Evolutionary conservation across 2,797 vertebrate species (phyloP), one percentile per base, ranked within the genome.

Genomic region (Ctenopoma multispine): DNA sequence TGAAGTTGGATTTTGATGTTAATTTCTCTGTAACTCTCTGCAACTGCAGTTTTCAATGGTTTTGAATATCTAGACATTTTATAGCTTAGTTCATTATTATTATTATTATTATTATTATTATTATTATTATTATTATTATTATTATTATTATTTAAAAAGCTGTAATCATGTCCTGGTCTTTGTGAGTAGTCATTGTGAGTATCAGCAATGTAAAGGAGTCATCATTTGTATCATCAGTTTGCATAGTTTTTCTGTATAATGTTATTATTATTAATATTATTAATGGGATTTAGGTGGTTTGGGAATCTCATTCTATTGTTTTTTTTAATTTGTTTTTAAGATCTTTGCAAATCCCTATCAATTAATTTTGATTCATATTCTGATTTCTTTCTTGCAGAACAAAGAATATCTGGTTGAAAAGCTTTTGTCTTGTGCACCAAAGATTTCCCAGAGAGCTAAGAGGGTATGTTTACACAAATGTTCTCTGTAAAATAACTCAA

Each of bases 351-450:
- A 13, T 5, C 29, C 31, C 14, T 48, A 6, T 56, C 62, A 9
- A 59, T 69, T 9, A 8, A 20, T 54, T 55, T 58, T 62, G 1
- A 66, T 63, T 65, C 2, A 12, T 60, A 9, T 27, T 55, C 54
- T 20, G 75, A 79, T 75, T 89, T 89, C 87, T 92, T 79, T 63
- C 91, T 94, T 94, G 41, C 95, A 99, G 97, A 99, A 96, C 88
- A 97, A 95, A 95, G 98, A 99, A 84, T 96, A 97, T 94, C 92
- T 99, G 93, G 96, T 97, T 65, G 98, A 99, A 91, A 98, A 96
- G 84, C 96, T 99, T 87, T 95, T 99, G 85, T 96, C 93, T 82
- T 92, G 93, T 84, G 97, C 97, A 24, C 98, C 97, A 90, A 97
- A 97, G 94, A 98, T 99, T 90, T 95, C 94, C 88, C 97, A 98